These are phyloP conservation scores for Bombus fervidus DNA, from an alignment of 1,140 invertebrate species.

Conservation along the genomic window DNA sequence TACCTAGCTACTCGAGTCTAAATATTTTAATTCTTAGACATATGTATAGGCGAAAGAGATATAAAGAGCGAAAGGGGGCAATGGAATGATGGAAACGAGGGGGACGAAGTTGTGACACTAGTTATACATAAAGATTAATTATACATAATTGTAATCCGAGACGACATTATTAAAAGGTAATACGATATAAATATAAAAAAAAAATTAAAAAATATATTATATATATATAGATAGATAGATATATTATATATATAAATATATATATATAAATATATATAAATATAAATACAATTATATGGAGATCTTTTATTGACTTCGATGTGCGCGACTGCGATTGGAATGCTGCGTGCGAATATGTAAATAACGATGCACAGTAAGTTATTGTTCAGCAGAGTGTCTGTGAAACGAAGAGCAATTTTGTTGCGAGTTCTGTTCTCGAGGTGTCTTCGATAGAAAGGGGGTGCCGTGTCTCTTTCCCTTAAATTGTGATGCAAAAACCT, in stretches of 20 bases:
- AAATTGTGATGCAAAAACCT: neutral
- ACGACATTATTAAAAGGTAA: slow-evolving; percentile 74
- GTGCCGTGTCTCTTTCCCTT: neutral
- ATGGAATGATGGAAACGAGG: neutral
- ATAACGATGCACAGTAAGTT: slow-evolving; percentile 71
- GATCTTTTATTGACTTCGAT: slow-evolving; percentile 67
- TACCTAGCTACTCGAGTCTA: slow-evolving; percentile 75
- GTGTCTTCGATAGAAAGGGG: slow-evolving; percentile 12
- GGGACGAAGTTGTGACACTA: slow-evolving; percentile 50
- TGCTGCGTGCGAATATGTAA: slow-evolving; percentile 65
- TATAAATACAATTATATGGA: slow-evolving; percentile 73
- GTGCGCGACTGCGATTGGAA: slow-evolving; percentile 55
- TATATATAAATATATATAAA: slow-evolving; percentile 68
- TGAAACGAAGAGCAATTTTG: slow-evolving; percentile 47
- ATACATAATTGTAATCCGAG: slow-evolving; percentile 70
- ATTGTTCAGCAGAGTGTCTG: slow-evolving; percentile 66
- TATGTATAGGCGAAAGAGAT: slow-evolving; percentile 31
- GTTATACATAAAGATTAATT: slow-evolving; percentile 55
- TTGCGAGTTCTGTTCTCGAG: slow-evolving; percentile 15
- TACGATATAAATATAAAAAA: slow-evolving; percentile 74
- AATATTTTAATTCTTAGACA: slow-evolving; percentile 75
- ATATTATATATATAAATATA: slow-evolving; percentile 65
- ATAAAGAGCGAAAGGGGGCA: neutral
- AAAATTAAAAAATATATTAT: slow-evolving; percentile 73
- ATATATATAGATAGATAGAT: slow-evolving; percentile 69